phyloP scores from a whole-genome alignment of 1,140 invertebrate species.

The Eurosta solidaginis region DNA sequence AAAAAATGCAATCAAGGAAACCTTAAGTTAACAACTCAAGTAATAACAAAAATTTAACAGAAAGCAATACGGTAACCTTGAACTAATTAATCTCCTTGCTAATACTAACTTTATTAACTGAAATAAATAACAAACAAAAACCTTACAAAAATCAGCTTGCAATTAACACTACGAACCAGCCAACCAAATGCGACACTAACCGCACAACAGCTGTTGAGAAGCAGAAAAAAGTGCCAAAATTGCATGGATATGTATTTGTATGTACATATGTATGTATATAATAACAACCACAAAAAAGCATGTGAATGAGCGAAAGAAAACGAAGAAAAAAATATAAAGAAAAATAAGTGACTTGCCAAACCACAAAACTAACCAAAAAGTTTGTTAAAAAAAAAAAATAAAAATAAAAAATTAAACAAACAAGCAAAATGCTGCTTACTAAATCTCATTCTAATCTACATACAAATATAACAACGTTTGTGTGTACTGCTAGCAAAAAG shows the following conservation, averaged over 20 bases:
- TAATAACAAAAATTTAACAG: too few species aligned
- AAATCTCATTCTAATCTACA: not conserved
- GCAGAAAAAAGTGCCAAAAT: not conserved
- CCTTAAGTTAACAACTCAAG: too few species aligned
- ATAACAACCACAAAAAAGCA: not conserved
- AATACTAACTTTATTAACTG: too few species aligned
- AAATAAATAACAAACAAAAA: not conserved
- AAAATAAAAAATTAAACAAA: not conserved
- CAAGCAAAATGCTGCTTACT: not conserved
- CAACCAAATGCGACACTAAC: not conserved
- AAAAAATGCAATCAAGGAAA: too few species aligned
- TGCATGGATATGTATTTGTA: not conserved
- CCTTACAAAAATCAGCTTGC: not conserved
- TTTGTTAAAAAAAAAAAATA: not conserved
- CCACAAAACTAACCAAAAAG: not conserved
- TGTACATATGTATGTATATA: not conserved
- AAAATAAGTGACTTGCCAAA: not conserved
- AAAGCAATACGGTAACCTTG: too few species aligned
- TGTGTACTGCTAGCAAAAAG: too few species aligned
- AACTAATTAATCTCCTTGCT: not conserved
- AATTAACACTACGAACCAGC: conserved; percentile 23
- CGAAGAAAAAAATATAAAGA: not conserved
- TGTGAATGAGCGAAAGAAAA: not conserved
- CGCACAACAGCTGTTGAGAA: not conserved
- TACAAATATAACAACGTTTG: too few species aligned